Conservation (phyloP, 1,140 invertebrate species). For the Tigriopus japonicus region DNA sequence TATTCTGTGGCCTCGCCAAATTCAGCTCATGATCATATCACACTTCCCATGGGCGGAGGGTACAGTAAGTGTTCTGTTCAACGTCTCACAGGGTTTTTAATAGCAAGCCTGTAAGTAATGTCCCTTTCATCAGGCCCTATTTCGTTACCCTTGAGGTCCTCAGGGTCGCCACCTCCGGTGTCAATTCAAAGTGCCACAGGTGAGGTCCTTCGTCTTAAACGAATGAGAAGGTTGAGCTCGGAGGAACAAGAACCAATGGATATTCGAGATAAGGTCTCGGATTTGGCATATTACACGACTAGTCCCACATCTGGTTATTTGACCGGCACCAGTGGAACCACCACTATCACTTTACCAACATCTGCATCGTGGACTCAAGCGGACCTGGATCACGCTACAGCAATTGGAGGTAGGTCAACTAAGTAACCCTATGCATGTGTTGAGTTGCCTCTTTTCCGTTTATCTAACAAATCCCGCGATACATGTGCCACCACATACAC, state of each 20-base stretch:
- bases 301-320: background rate
- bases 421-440: too few relatives aligned
- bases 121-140: background rate
- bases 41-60: background rate
- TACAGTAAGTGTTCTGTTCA: background rate
- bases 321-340: background rate
- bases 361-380: background rate
- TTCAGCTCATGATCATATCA: background rate
- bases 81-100: background rate
- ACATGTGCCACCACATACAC: too few relatives aligned
- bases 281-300: background rate
- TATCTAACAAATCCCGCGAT: too few relatives aligned
- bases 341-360: background rate
- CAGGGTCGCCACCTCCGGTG: background rate
- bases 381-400: background rate
- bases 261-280: background rate
- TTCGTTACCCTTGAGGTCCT: background rate
- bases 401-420: background rate
- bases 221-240: slow-evolving; percentile 3
- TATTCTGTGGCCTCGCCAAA: background rate
- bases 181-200: background rate
- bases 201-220: background rate
- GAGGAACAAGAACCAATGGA: background rate
- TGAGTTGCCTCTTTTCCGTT: too few relatives aligned
- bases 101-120: too few relatives aligned